Conservation (phyloP, 1,140 invertebrate species). For the Penaeus chinensis region DNA sequence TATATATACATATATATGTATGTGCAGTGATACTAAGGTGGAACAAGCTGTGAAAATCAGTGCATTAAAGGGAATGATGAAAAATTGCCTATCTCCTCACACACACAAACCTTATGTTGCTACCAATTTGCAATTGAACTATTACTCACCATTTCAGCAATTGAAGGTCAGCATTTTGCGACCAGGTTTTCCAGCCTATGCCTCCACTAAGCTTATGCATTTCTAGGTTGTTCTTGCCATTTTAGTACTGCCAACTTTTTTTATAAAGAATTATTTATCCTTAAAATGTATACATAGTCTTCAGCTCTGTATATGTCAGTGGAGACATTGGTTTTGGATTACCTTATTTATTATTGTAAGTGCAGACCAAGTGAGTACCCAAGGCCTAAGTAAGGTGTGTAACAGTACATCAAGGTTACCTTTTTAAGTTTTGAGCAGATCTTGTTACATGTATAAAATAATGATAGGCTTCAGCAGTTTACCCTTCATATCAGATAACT, state of each 20-base stretch:
- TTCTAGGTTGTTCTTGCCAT: not conserved
- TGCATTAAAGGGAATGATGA: no score
- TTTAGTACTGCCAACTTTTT: slow-evolving; percentile 4
- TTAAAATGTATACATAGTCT: not conserved
- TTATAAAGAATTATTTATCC: not conserved
- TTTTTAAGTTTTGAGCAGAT: slow-evolving; percentile 20
- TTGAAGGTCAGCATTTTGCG: not conserved
- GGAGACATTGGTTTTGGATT: slow-evolving; percentile 41
- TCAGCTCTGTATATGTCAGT: slow-evolving; percentile 31
- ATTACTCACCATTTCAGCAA: not conserved
- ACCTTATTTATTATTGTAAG: slow-evolving; percentile 42
- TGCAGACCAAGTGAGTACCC: slow-evolving; percentile 24
- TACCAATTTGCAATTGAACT: no score
- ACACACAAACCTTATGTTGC: no score
- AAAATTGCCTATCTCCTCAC: no score
- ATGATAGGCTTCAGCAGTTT: slow-evolving; percentile 37
- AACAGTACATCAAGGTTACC: not conserved
- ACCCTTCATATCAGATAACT: slow-evolving; percentile 44
- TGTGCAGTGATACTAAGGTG: no score
- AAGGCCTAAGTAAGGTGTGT: slow-evolving; percentile 17
- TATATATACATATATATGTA: no score
- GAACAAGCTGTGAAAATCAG: no score
- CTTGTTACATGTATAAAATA: slow-evolving; percentile 33
- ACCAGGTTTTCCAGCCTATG: slow-evolving; percentile 29
- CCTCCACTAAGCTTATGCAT: slow-evolving; percentile 35